A percentile compares a stretch with the other conserved stretches of the same genome.
Conservation (phyloP, 2,113 vertebrate species). For the Paedocypris sp. region DNA sequence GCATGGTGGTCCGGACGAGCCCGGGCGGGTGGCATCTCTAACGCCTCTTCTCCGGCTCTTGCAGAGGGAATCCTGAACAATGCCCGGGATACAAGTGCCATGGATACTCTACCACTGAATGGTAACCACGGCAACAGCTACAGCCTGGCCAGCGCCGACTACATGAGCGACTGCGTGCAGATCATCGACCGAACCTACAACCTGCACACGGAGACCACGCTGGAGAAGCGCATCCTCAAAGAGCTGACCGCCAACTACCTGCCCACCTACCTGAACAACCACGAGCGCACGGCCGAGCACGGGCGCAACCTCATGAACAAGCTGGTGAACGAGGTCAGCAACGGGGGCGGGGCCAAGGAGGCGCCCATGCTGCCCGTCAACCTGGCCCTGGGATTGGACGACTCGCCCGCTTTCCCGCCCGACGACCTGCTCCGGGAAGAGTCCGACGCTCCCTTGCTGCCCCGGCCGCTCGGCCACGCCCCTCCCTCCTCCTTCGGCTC, state of each 20-base stretch:
- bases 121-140: slow-evolving; percentile 99
- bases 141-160: slow-evolving; percentile 88
- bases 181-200: slow-evolving; percentile 92
- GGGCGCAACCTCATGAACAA: slow-evolving; percentile 93
- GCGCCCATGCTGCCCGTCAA: slow-evolving; percentile 11
- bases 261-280: slow-evolving; percentile 95
- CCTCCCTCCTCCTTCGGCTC: slow-evolving; percentile 58
- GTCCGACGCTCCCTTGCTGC: slow-evolving; percentile 79
- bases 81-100: slow-evolving; percentile 99
- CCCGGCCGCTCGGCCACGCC: slow-evolving; percentile 63
- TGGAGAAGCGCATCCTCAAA: slow-evolving; percentile 98
- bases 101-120: slow-evolving; percentile 99
- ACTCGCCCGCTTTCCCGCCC: slow-evolving; percentile 50
- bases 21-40: neutral
- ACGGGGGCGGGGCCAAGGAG: slow-evolving; percentile 35
- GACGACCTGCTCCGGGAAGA: slow-evolving; percentile 81
- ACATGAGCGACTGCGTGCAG: slow-evolving; percentile 98
- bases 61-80: slow-evolving; percentile 99
- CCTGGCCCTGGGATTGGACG: slow-evolving; percentile 38
- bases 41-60: slow-evolving; percentile 50
- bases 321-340: slow-evolving; percentile 82
- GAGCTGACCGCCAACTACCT: slow-evolving; percentile 97
- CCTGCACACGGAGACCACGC: slow-evolving; percentile 81
- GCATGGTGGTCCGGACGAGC: neutral
- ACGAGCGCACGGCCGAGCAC: slow-evolving; percentile 81